Evolutionary conservation across 2,797 vertebrate genomes (phyloP).

Genomic region (Sebastiscus albofasciatus): DNA sequence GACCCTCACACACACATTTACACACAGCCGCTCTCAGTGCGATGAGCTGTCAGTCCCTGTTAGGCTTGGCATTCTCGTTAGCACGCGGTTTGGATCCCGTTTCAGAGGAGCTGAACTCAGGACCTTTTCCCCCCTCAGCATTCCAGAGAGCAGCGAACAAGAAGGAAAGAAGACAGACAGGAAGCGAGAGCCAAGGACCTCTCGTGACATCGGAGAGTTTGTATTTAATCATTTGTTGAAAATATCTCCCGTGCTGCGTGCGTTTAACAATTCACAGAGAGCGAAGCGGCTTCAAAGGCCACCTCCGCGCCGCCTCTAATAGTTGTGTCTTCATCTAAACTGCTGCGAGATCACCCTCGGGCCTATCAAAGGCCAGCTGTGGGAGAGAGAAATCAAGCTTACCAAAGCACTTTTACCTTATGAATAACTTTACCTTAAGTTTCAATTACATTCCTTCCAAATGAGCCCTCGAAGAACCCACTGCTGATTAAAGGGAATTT

Average conservation of each 20-base stretch:
- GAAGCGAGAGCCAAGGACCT: conserved; percentile 59
- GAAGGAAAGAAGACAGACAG: conserved; percentile 60
- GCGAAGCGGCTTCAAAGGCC: conserved; percentile 29
- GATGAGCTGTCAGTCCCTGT: conserved; percentile 80
- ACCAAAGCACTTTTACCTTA: conserved; percentile 59
- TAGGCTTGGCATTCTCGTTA: conserved; percentile 82
- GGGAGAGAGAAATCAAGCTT: conserved; percentile 51
- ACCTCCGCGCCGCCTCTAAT: conserved; percentile 19
- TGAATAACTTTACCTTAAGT: conserved; percentile 73
- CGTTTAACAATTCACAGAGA: conserved; percentile 34
- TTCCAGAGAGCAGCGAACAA: conserved; percentile 61
- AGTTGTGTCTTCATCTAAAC: conserved; percentile 53
- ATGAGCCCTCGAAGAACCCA: conserved; percentile 63
- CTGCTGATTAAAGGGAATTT: conserved; percentile 78
- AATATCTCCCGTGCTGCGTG: conserved; percentile 34
- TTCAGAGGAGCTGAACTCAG: conserved; percentile 76
- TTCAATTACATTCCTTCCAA: conserved; percentile 78
- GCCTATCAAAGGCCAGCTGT: conserved; percentile 52
- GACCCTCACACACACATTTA: conserved; percentile 46
- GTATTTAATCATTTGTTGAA: conserved; percentile 61
- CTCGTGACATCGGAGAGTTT: conserved; percentile 51
- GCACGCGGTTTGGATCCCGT: conserved; percentile 78
- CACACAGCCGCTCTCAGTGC: conserved; percentile 57
- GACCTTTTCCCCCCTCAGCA: conserved; percentile 69
- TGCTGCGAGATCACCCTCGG: conserved; percentile 13